A percentile compares a stretch with the other conserved stretches of the same genome.
Conservation (phyloP, 2,113 vertebrate genomes). For the Dipodomys ordii region DNA sequence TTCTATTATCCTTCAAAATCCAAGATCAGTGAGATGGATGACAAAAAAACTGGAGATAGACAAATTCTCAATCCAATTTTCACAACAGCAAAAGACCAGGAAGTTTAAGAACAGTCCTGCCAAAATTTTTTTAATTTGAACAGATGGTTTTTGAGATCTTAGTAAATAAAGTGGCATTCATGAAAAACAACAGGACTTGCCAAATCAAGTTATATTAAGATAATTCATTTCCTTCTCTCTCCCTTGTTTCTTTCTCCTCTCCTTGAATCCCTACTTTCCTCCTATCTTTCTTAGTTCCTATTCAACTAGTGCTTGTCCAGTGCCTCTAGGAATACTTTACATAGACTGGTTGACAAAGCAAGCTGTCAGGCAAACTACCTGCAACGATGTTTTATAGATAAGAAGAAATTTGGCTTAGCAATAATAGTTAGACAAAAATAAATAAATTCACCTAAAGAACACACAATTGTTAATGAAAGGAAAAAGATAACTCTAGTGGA, state of each 20-base stretch:
- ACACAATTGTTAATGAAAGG: background rate
- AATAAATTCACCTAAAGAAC: background rate
- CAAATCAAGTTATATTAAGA: conserved; percentile 25
- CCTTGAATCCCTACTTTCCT: background rate
- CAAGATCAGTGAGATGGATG: background rate
- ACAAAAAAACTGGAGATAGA: conserved; percentile 44
- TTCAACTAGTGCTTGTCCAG: background rate
- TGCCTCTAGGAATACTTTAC: background rate
- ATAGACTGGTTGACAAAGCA: background rate
- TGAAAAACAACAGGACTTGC: conserved; percentile 56
- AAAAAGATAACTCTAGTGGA: background rate
- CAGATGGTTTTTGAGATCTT: conserved; percentile 68
- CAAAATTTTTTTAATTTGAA: conserved; percentile 55
- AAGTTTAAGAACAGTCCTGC: conserved; percentile 35
- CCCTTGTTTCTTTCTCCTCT: background rate
- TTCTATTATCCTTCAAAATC: conserved; percentile 10
- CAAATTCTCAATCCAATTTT: conserved; percentile 45
- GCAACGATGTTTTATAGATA: background rate
- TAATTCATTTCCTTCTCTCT: background rate
- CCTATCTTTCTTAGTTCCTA: background rate
- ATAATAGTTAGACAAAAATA: background rate
- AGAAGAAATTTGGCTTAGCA: conserved; percentile 13
- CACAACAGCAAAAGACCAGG: conserved; percentile 57
- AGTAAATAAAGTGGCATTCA: conserved; percentile 67
- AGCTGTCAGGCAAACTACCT: conserved; percentile 4